Evolutionary conservation across 2,797 vertebrate species (phyloP).

Genomic region (Chiloscyllium punctatum): DNA sequence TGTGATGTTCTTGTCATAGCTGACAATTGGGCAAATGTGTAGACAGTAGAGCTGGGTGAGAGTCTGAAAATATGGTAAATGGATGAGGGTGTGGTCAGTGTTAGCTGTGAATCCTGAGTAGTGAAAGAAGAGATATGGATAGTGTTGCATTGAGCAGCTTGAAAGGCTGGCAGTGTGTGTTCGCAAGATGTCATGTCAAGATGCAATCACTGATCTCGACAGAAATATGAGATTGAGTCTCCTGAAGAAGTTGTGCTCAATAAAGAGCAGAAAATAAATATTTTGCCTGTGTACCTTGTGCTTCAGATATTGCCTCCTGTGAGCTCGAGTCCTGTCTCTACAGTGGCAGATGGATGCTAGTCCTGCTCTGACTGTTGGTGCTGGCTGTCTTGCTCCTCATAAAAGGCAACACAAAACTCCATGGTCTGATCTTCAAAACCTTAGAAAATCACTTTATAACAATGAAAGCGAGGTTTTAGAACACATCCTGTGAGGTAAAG

Average conservation of each 20-base stretch:
- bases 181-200: background rate
- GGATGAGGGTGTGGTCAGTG: background rate
- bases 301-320: background rate
- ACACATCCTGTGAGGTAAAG: background rate
- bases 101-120: background rate
- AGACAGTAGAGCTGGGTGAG: background rate
- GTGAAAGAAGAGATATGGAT: background rate
- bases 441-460: background rate
- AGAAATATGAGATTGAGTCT: background rate
- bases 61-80: background rate
- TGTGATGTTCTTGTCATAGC: background rate
- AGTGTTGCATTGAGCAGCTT: background rate
- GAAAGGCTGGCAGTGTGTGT: background rate
- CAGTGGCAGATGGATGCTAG: background rate
- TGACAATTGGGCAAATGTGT: background rate
- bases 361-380: background rate
- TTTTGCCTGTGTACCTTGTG: background rate
- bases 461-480: background rate
- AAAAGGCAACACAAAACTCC: background rate
- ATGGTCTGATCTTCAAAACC: background rate
- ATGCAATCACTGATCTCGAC: background rate
- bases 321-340: background rate
- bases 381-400: background rate
- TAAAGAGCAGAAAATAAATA: background rate
- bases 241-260: background rate